phyloP scores from a whole-genome alignment of 2,113 vertebrate species.

The Phainopepla nitens region DNA sequence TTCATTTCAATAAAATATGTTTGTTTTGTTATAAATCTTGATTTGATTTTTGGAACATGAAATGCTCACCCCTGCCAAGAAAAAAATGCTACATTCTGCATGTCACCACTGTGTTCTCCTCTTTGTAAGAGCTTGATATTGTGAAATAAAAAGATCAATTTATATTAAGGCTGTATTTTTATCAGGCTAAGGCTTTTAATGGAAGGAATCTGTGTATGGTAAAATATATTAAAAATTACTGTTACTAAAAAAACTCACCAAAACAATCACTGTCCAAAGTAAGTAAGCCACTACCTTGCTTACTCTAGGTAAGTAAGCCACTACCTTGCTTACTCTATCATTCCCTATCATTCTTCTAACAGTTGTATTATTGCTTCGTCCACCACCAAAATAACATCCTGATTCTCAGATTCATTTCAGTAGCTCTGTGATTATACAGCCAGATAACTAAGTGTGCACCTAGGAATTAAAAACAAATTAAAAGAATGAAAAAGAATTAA shows the following conservation, averaged over 20 bases:
- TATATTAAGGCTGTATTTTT: not conserved
- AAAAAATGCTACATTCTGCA: not conserved
- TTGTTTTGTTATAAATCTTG: not conserved
- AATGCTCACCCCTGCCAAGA: not conserved
- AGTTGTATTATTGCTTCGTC: not conserved
- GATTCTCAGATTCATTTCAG: not conserved
- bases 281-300: not conserved
- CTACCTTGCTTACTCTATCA: not conserved
- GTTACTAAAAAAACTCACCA: not conserved
- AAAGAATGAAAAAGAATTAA: not conserved
- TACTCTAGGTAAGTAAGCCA: not conserved
- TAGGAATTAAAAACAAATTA: not conserved
- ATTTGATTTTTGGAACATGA: not conserved
- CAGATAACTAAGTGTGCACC: fast-evolving
- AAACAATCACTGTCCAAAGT: not conserved
- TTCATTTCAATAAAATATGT: not conserved
- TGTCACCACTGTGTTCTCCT: not conserved
- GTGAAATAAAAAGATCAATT: not conserved
- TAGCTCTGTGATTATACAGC: not conserved
- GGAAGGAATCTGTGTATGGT: not conserved
- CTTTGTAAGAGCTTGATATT: not conserved
- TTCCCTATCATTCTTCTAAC: not conserved
- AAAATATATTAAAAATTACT: not conserved
- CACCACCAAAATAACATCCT: not conserved
- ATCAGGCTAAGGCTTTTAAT: not conserved